Evolutionary conservation across 2,113 vertebrate species (phyloP).

Genomic region (Chaetura pelagica): DNA sequence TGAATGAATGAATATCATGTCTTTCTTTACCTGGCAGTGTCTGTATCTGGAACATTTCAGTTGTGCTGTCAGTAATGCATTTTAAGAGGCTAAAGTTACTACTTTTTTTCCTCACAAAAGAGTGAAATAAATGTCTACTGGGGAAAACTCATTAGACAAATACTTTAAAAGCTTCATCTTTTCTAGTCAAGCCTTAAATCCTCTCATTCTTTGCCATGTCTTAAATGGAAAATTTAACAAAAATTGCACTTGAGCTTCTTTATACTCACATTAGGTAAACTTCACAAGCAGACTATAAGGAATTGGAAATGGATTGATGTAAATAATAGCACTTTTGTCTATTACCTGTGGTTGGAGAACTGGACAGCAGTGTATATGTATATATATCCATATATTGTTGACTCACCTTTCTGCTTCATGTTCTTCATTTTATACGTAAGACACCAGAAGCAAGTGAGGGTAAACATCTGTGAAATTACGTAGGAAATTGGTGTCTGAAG

Average conservation of each 20-base stretch:
- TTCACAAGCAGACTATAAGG: background rate
- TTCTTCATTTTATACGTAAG: background rate
- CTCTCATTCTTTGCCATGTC: background rate
- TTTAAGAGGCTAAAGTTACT: background rate
- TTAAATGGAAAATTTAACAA: background rate
- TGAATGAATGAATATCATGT: slow-evolving; percentile 11
- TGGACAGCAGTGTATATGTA: background rate
- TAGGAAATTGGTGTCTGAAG: background rate
- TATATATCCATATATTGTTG: background rate
- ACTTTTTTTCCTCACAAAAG: background rate
- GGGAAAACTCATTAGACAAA: background rate
- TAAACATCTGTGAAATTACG: background rate
- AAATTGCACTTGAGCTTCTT: background rate
- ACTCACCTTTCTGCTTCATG: background rate
- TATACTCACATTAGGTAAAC: background rate
- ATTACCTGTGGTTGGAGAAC: background rate
- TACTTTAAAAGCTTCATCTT: background rate
- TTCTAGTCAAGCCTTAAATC: background rate
- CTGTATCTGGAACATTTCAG: background rate
- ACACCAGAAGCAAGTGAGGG: background rate
- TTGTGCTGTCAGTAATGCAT: background rate
- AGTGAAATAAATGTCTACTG: background rate
- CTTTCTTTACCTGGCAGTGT: background rate
- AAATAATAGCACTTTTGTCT: background rate
- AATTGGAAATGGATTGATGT: background rate